Conservation (phyloP, 2,113 vertebrate species). For the Calidris pugnax region DNA sequence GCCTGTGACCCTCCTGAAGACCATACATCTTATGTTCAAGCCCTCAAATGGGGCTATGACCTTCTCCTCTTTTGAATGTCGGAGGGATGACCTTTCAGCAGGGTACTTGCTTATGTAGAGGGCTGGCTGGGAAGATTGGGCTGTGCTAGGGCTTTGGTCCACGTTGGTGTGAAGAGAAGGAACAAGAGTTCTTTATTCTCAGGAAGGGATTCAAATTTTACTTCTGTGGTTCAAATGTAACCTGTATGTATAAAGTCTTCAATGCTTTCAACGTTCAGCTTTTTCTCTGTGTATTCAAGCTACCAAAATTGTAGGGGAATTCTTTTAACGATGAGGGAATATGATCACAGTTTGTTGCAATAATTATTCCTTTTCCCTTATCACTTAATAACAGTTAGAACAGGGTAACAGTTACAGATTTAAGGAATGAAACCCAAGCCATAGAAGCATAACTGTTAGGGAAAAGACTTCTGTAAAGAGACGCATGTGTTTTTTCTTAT, state of each 20-base stretch:
- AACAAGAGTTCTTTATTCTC: constrained; percentile 49
- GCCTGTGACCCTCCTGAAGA: constrained; percentile 37
- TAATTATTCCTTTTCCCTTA: background rate
- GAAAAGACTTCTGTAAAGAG: background rate
- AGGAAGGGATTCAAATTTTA: constrained; percentile 30
- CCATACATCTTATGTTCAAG: constrained; percentile 60
- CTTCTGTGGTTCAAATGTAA: background rate
- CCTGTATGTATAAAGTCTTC: background rate
- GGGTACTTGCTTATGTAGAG: background rate
- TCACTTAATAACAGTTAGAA: background rate
- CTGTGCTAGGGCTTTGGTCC: background rate
- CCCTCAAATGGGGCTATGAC: constrained; percentile 29
- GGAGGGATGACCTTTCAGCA: constrained; percentile 53
- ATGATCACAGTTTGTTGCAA: background rate
- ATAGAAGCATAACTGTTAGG: background rate
- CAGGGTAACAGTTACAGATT: background rate
- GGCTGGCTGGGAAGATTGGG: background rate
- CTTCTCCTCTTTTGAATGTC: constrained; percentile 15
- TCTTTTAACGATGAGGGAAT: background rate
- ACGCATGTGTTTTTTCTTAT: background rate
- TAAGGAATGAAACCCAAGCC: background rate
- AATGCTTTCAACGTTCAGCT: background rate
- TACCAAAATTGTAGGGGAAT: background rate
- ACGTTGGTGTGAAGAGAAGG: background rate
- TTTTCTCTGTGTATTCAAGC: background rate